Evolutionary conservation across 2,888 invertebrate genomes (phyloP).

Genomic region (Cryptocephalus primarius): DNA sequence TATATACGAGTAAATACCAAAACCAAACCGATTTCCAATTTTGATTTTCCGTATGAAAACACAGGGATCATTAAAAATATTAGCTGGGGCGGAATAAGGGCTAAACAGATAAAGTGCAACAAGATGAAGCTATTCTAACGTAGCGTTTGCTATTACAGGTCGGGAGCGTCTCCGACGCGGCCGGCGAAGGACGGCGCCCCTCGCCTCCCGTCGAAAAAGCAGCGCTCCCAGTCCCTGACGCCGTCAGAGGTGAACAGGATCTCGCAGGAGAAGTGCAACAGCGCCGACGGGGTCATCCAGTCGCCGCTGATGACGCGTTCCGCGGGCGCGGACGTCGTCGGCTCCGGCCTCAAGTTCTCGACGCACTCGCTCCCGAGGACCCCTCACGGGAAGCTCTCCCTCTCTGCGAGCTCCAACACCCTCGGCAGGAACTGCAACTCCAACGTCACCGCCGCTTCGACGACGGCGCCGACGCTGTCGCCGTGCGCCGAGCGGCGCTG

Average conservation of each 20-base stretch:
- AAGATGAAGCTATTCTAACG: too few relatives aligned
- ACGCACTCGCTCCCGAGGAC: constrained; percentile 46
- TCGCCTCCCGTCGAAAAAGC: constrained; percentile 47
- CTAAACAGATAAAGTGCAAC: too few relatives aligned
- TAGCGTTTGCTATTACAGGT: background rate
- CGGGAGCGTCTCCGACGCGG: constrained; percentile 46
- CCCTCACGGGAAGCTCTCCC: constrained; percentile 40
- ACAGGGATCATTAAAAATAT: too few relatives aligned
- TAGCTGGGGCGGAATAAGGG: too few relatives aligned
- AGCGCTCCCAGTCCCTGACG: constrained; percentile 69
- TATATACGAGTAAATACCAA: too few relatives aligned
- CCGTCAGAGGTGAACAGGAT: constrained; percentile 46
- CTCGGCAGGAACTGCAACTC: constrained; percentile 39
- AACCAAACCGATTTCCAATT: too few relatives aligned
- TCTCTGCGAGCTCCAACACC: constrained; percentile 40
- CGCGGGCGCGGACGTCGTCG: constrained; percentile 30
- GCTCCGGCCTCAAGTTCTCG: constrained; percentile 38
- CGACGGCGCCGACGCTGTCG: constrained; percentile 42
- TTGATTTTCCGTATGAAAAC: too few relatives aligned
- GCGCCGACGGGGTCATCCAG: constrained; percentile 59
- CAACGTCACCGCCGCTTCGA: constrained; percentile 44
- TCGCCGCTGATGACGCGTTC: constrained; percentile 37
- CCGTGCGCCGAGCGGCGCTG: constrained; percentile 49
- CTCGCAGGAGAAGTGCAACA: constrained; percentile 50
- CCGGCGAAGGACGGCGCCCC: constrained; percentile 39